phyloP scores from a whole-genome alignment of 2,113 vertebrate genomes.

The Mustela lutreola region DNA sequence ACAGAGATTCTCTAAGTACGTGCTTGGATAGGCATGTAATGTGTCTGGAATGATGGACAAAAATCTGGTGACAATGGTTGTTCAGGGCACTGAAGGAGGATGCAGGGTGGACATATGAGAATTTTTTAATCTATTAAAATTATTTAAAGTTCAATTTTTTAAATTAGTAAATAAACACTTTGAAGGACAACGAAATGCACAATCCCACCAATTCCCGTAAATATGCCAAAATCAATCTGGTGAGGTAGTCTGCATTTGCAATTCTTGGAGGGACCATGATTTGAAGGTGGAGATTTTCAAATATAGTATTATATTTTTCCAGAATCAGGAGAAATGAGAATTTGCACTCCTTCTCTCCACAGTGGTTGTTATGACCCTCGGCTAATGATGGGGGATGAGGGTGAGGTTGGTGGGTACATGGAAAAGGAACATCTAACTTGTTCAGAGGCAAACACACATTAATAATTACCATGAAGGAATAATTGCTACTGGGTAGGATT shows the following conservation, averaged over 20 bases:
- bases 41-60: neutral
- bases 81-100: neutral
- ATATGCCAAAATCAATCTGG: neutral
- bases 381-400: neutral
- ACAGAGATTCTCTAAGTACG: neutral
- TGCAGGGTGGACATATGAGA: neutral
- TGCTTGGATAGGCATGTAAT: neutral
- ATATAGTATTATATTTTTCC: neutral
- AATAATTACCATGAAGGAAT: neutral
- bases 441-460: neutral
- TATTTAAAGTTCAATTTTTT: neutral
- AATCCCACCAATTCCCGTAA: neutral
- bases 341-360: neutral
- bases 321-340: neutral
- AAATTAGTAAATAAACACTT: constrained; percentile 11
- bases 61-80: neutral
- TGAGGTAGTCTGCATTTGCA: neutral
- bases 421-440: neutral
- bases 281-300: neutral
- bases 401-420: neutral
- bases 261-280: neutral
- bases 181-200: neutral
- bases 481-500: neutral
- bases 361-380: neutral
- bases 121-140: neutral